Percentiles rank a stretch among this genome's conserved stretches.
Evolutionary conservation across 2,797 vertebrate genomes (phyloP).

Genomic region (Lacerta viridis): DNA sequence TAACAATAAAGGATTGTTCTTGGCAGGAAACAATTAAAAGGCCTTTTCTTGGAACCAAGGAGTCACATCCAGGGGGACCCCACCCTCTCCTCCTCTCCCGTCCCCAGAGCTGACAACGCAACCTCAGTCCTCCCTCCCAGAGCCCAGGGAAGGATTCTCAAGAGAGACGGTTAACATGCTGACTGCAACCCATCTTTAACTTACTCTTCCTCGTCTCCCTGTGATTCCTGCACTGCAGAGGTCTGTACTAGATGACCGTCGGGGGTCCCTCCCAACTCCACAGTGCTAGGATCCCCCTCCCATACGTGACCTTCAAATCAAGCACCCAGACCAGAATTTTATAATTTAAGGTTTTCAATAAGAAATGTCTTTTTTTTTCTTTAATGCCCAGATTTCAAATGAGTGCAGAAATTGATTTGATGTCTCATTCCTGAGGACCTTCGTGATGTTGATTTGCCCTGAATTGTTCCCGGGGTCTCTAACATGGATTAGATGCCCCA

Average conservation of each 20-base stretch:
- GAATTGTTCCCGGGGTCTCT: too few species aligned
- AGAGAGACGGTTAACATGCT: neutral
- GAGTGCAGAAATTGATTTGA: neutral
- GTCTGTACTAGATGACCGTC: too few species aligned
- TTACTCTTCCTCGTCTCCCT: too few species aligned
- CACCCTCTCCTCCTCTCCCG: neutral
- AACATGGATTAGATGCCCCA: too few species aligned
- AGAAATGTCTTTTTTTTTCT: neutral
- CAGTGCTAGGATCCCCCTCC: neutral
- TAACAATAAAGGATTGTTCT: slow-evolving; percentile 20
- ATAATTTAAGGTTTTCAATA: neutral
- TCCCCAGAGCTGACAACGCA: too few species aligned
- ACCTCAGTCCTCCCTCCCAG: neutral
- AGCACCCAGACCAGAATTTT: too few species aligned
- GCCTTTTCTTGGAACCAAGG: neutral
- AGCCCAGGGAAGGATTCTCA: neutral
- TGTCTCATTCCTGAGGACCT: neutral
- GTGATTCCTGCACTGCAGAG: too few species aligned
- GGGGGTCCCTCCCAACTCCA: too few species aligned
- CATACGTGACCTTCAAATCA: neutral
- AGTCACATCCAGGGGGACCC: too few species aligned
- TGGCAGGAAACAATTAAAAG: neutral
- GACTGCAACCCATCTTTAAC: too few species aligned
- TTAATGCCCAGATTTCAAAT: neutral
- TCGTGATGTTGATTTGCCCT: neutral